Conservation (phyloP, 2,888 invertebrate genomes). For the Hylaea fasciaria region DNA sequence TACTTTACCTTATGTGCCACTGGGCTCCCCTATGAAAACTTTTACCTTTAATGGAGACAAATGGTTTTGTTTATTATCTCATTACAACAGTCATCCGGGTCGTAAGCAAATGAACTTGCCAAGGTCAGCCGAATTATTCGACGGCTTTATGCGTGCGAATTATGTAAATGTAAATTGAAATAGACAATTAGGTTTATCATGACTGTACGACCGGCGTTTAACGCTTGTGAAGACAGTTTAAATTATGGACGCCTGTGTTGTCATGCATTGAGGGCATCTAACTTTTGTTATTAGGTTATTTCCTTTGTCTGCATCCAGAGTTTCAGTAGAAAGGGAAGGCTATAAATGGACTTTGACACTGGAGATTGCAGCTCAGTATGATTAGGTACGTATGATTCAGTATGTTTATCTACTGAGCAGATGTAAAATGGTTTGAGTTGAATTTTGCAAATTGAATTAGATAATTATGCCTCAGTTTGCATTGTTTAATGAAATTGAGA, state of each 20-base stretch:
- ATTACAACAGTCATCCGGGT: constrained; percentile 45
- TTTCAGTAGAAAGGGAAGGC: not conserved
- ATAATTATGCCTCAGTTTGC: too few relatives aligned
- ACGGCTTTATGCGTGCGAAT: constrained; percentile 52
- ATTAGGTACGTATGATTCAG: too few relatives aligned
- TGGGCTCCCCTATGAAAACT: constrained; percentile 41
- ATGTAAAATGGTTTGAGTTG: too few relatives aligned
- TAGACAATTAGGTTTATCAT: constrained; percentile 61
- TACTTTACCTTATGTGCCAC: constrained; percentile 29
- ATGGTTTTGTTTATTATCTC: constrained; percentile 50
- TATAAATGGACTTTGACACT: too few relatives aligned
- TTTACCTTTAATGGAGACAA: constrained; percentile 42
- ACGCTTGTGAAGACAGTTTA: constrained; percentile 30
- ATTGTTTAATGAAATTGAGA: too few relatives aligned
- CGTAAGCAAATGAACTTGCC: constrained; percentile 63
- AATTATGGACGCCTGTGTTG: constrained; percentile 14
- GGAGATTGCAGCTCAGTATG: not conserved
- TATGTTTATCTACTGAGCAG: too few relatives aligned
- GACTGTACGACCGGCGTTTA: constrained; percentile 49
- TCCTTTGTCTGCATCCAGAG: constrained; percentile 24
- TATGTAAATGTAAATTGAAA: constrained; percentile 63
- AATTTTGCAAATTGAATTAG: too few relatives aligned
- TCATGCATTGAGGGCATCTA: constrained; percentile 15
- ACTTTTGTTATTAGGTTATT: constrained; percentile 16
- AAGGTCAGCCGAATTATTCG: constrained; percentile 62